Conservation (phyloP, 1,140 invertebrate genomes). For the Hyposmocoma kahamanoa region DNA sequence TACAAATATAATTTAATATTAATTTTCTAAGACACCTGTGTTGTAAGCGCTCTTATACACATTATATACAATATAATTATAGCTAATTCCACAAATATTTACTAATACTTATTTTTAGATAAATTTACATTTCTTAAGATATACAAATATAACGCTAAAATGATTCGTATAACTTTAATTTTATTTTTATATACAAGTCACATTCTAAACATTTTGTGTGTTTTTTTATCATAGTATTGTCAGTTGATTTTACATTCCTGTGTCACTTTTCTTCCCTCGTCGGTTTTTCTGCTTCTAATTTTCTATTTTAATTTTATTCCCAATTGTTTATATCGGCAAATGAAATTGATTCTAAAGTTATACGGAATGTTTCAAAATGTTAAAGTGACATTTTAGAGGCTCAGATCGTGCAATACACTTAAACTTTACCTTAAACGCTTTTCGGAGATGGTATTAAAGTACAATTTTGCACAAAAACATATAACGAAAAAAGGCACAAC, state of each 20-base stretch:
- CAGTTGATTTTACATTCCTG: slow-evolving; percentile 62
- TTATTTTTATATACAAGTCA: slow-evolving; percentile 49
- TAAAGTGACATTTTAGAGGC: too few species aligned
- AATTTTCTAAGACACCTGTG: slow-evolving; percentile 22
- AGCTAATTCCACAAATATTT: slow-evolving; percentile 29
- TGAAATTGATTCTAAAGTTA: too few species aligned
- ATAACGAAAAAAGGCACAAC: too few species aligned
- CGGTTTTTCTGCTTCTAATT: slow-evolving; percentile 9
- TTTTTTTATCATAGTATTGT: slow-evolving; percentile 63
- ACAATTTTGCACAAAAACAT: too few species aligned
- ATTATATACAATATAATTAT: slow-evolving; percentile 53
- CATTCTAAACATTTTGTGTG: slow-evolving; percentile 54
- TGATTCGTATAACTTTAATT: slow-evolving; percentile 65
- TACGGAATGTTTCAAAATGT: too few species aligned
- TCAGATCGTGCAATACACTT: too few species aligned
- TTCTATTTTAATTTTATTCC: slow-evolving; percentile 11
- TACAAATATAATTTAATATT: too few species aligned
- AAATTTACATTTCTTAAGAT: slow-evolving; percentile 54
- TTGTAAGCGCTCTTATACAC: slow-evolving; percentile 21
- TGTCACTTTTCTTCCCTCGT: slow-evolving; percentile 26
- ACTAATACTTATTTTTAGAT: slow-evolving; percentile 54
- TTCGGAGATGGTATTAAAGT: too few species aligned
- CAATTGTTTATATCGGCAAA: too few species aligned
- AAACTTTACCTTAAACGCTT: too few species aligned
- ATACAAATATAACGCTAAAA: slow-evolving; percentile 41